Conservation (phyloP, 1,140 invertebrate genomes). For the Ips nitidus region DNA sequence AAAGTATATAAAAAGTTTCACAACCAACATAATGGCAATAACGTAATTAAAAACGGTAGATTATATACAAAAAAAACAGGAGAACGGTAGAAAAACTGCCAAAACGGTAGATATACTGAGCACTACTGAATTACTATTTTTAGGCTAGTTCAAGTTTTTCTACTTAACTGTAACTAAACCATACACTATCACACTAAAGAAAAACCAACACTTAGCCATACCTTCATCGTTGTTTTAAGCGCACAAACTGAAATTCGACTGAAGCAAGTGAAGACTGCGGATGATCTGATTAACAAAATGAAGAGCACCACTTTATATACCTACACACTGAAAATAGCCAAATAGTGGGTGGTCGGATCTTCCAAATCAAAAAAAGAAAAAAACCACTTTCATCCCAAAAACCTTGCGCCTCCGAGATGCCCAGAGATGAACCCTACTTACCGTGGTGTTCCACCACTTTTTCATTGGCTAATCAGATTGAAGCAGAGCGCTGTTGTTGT, state of each 20-base stretch:
- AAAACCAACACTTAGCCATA: conserved; percentile 25
- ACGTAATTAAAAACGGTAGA: no score
- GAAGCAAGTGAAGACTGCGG: conserved; percentile 31
- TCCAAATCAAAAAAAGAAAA: conserved; percentile 38
- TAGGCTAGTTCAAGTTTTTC: no score
- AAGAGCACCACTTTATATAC: conserved; percentile 46
- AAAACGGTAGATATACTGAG: no score
- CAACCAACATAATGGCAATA: no score
- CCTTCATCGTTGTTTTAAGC: conserved; percentile 43
- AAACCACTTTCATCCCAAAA: conserved; percentile 49
- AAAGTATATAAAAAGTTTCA: no score
- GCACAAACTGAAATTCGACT: conserved; percentile 13
- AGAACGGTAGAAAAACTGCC: no score
- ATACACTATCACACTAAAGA: background rate
- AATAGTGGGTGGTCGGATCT: conserved; percentile 49
- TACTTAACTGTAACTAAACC: no score
- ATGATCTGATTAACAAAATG: conserved; percentile 47
- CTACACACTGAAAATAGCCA: conserved; percentile 33
- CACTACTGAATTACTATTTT: no score
- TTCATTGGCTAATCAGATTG: conserved; percentile 14
- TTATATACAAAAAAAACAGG: no score
- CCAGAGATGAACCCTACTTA: conserved; percentile 26
- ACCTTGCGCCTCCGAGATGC: conserved; percentile 37
- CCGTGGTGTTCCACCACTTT: conserved; percentile 13
- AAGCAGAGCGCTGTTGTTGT: conserved; percentile 1